Conservation (phyloP, 2,888 invertebrate species). For the Drosophila peninsularis region DNA sequence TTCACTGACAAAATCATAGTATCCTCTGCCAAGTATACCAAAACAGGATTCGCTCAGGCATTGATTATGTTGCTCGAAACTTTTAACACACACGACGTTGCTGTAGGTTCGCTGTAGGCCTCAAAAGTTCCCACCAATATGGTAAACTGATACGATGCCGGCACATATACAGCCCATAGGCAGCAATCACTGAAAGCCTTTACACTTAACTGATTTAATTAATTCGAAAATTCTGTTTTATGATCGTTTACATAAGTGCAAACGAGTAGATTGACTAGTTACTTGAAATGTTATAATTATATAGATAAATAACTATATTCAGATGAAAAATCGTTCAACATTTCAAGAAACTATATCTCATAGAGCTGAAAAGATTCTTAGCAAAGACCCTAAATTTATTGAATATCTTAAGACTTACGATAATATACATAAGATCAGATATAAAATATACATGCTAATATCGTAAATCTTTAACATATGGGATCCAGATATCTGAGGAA, state of each 20-base stretch:
- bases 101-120: slow-evolving; percentile 39
- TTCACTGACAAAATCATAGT: background rate
- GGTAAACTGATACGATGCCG: slow-evolving; percentile 64
- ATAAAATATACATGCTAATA: background rate
- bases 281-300: background rate
- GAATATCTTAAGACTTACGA: background rate
- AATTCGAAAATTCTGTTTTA: slow-evolving; percentile 31
- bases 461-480: background rate
- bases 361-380: too few relatives aligned
- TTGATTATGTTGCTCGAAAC: slow-evolving; percentile 62
- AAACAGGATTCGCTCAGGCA: slow-evolving; percentile 54
- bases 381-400: too few relatives aligned
- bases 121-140: slow-evolving; percentile 76
- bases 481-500: too few relatives aligned
- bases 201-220: slow-evolving; percentile 80
- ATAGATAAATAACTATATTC: too few relatives aligned
- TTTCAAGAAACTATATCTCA: too few relatives aligned
- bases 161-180: background rate
- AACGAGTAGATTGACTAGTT: background rate
- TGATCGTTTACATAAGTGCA: background rate
- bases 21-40: background rate
- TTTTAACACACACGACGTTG: slow-evolving; percentile 74
- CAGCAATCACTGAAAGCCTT: slow-evolving; percentile 79
- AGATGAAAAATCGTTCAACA: too few relatives aligned
- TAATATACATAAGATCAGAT: too few relatives aligned